Conservation (phyloP, 2,113 vertebrate species). For the Oreochromis niloticus region DNA sequence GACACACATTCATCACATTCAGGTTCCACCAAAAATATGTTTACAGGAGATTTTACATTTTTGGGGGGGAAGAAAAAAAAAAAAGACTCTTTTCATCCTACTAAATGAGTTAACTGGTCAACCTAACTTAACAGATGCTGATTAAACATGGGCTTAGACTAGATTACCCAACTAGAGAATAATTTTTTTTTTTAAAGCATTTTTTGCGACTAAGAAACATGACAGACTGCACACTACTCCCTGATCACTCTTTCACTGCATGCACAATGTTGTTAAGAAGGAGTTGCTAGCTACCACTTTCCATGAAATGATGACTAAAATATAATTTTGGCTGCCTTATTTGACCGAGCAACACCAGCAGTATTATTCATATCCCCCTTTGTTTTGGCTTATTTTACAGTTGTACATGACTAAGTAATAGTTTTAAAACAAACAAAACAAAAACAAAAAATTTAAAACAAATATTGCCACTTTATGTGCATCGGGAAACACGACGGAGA, state of each 20-base stretch:
- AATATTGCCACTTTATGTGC: neutral
- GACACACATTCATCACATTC: neutral
- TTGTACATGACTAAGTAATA: neutral
- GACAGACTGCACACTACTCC: neutral
- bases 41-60: neutral
- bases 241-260: neutral
- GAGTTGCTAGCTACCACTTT: neutral
- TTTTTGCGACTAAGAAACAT: neutral
- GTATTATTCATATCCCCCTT: neutral
- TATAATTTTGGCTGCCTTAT: neutral
- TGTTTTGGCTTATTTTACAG: neutral
- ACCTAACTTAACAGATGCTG: neutral
- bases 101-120: neutral
- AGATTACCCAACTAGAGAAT: neutral
- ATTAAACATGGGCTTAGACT: neutral
- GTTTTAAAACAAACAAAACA: neutral
- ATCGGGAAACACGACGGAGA: fast-evolving
- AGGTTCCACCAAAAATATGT: neutral
- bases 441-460: neutral
- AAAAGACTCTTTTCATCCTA: neutral
- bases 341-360: neutral
- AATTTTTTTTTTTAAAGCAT: fast-evolving
- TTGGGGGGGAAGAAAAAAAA: neutral
- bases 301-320: neutral
- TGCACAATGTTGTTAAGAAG: neutral